Base-by-base conservation (phyloP, 2,888 invertebrate genomes). In the Agrenia bidenticulata region DNA sequence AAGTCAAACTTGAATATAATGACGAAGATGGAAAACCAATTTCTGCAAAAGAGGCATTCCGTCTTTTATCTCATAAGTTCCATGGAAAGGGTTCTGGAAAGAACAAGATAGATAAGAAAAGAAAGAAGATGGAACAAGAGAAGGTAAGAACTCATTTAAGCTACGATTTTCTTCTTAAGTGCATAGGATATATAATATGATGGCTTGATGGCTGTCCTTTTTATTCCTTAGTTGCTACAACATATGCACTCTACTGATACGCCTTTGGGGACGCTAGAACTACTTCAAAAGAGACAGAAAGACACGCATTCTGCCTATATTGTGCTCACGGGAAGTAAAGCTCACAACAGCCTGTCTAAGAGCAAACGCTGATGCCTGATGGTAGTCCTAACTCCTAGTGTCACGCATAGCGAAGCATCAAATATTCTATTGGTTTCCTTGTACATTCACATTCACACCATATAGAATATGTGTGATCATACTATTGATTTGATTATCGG, bases 1-100 rank as follows among this genome's bases (percentile, higher is more conserved):
- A 91, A 80, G 90, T 97, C 42, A 95, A 95, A 81, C 83, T 98
- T 77, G 95, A 97, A 79, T 99, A 99, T 80, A 93, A 94, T 73
- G 98, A 99, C 81, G 96, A 97, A 79, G 91, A 92, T 78, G 99
- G 99, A 0, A 89, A 93, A 63, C 85, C 91, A 76, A 85, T 99
- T 67, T 90, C 89, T 77, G 88, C 91, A 63, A 99, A 99, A 81
- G 98, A 99, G 83, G 98, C 99, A 55, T 98, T 97, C 82, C 66
- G 75, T 19, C 69, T 94, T 83, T 84, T 98, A 61, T 95, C 94
- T 24, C 98, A 97, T 81, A 95, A 97, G 82, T 99, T 99, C 83
- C 99, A 99, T 82, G 99, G 99, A 60, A 98, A 99, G 83, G 96
- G 96, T 1, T 96, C 98, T 21, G 98, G 99, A 61, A 99, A 99